A percentile compares a stretch with the other conserved stretches of the same genome.
Conservation (phyloP, 2,888 invertebrate species). For the Macropis europaea region DNA sequence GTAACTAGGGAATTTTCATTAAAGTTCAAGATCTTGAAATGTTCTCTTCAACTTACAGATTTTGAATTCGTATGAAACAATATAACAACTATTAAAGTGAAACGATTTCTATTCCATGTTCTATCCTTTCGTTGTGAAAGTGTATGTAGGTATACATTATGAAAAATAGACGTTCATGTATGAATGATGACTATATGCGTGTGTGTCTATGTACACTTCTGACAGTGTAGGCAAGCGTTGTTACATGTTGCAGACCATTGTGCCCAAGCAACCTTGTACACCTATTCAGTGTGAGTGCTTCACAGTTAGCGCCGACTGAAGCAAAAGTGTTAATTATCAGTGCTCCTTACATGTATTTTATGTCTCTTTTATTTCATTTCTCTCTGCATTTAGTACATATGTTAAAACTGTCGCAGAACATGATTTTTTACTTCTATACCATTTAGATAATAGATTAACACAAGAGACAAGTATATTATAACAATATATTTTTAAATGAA, state of each 20-base stretch:
- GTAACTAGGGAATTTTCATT: conserved; percentile 44
- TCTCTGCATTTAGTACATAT: conserved; percentile 12
- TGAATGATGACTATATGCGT: neutral
- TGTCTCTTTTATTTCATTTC: neutral
- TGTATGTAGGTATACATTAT: conserved; percentile 1
- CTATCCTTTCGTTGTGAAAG: neutral
- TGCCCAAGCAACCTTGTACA: neutral
- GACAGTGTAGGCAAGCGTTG: conserved; percentile 4
- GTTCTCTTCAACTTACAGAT: conserved; percentile 1
- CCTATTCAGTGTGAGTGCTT: too few relatives aligned
- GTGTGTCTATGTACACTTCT: neutral
- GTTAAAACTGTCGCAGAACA: neutral
- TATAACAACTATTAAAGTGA: conserved; percentile 24
- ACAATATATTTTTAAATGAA: neutral
- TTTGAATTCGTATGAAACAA: conserved; percentile 27
- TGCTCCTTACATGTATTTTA: neutral
- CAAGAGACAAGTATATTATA: neutral
- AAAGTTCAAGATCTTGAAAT: conserved; percentile 19
- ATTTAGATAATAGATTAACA: neutral
- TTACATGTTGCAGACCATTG: conserved; percentile 8
- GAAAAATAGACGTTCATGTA: neutral
- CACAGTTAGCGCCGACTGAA: neutral
- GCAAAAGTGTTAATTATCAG: neutral
- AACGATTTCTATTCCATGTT: conserved; percentile 22
- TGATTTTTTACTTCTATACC: neutral